These are phyloP conservation scores for Xenopus petersii DNA, from an alignment of 2,797 vertebrate species.

Conservation along the genomic window DNA sequence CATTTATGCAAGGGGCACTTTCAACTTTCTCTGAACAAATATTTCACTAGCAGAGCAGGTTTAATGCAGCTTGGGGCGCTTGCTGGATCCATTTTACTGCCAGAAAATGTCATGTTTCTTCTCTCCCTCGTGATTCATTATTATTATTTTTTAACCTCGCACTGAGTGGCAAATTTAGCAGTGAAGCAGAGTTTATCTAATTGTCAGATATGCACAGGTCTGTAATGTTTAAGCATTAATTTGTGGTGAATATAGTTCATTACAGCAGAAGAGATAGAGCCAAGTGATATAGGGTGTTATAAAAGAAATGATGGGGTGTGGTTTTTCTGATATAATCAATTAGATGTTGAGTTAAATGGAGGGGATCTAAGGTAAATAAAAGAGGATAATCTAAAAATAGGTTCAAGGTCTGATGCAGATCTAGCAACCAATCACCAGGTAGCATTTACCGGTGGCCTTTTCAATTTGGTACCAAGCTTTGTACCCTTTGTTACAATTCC, in stretches of 20 bases:
- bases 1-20: background rate
- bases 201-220: constrained; percentile 1
- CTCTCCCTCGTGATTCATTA: constrained; percentile 12
- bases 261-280: too few species aligned
- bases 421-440: too few species aligned
- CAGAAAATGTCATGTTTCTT: constrained; percentile 31
- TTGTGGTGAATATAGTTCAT: background rate
- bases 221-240: background rate
- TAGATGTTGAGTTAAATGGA: too few species aligned
- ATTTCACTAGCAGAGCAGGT: background rate
- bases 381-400: too few species aligned
- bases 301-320: too few species aligned
- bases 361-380: too few species aligned
- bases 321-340: too few species aligned
- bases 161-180: constrained; percentile 4
- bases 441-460: too few species aligned
- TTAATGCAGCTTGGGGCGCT: constrained; percentile 26
- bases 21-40: background rate
- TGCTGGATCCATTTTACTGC: constrained; percentile 13
- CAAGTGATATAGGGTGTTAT: too few species aligned
- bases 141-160: constrained; percentile 4
- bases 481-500: too few species aligned
- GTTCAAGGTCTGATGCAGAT: too few species aligned
- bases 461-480: too few species aligned
- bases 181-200: background rate